Conservation (phyloP, 2,797 vertebrate species). For the Lacerta bilineata region DNA sequence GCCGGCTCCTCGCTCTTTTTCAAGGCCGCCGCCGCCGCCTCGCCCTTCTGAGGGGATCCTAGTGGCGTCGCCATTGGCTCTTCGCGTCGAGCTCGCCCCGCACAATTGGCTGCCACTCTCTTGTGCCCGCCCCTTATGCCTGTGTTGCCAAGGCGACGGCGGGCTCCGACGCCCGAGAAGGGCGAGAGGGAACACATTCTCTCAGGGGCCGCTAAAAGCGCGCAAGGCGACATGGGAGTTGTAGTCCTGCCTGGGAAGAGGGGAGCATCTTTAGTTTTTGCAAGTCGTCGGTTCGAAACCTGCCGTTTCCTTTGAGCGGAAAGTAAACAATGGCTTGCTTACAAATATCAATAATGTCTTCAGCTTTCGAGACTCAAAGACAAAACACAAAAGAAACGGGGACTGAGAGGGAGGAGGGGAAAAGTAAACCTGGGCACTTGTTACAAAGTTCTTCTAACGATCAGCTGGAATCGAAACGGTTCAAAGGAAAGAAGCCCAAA, state of each 20-base stretch:
- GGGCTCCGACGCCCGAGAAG: rapidly evolving
- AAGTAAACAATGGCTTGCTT: no score
- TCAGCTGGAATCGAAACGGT: no score
- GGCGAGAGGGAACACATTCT: rapidly evolving
- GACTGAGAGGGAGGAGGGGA: no score
- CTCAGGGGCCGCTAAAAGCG: rapidly evolving
- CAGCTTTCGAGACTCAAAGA: no score
- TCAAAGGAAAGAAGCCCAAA: no score
- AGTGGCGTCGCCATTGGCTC: constrained; percentile 16
- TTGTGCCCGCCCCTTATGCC: background rate
- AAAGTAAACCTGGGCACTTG: no score
- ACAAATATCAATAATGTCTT: no score
- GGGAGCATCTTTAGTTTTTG: no score
- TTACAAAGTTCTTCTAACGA: no score
- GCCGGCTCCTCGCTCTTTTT: no score
- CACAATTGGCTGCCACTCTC: background rate
- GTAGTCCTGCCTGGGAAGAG: background rate
- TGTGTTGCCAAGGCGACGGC: background rate
- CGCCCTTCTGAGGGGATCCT: background rate
- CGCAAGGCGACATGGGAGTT: background rate
- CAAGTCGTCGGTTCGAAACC: no score
- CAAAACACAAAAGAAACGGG: no score
- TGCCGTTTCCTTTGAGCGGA: background rate
- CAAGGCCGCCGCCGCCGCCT: background rate
- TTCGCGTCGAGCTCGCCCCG: rapidly evolving